Evolutionary conservation across 2,113 vertebrate species (phyloP), one percentile per base, ranked within the genome.

Genomic region (Strix aluco): DNA sequence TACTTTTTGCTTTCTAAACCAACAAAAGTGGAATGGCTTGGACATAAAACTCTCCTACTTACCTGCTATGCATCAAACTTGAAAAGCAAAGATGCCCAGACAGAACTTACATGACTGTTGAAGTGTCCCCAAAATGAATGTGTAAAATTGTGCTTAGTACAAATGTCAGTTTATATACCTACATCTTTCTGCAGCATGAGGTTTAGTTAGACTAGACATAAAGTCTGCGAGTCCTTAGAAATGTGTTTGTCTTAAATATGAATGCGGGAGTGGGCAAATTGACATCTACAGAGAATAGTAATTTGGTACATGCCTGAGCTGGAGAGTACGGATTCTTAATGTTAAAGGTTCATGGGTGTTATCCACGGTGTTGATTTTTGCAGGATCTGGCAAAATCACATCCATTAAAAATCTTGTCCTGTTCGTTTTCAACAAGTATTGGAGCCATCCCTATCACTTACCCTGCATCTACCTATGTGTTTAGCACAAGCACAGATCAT

Each of bases 371-470:
- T 20, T 82, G 27, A 46, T 82, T 71, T 82, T 80, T 88, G 13
- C 44, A 44, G 44, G n/a, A 81, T 47, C 26, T 91, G 59, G 20
- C 18, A 66, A 71, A 74, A 92, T 81, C 21, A 73, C 44, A 34
- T 88, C 59, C 3, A 13, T 78, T 89, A 89, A 66, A 65, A 66
- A 26, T 59, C n/a, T 46, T 34, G 8, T 49, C 15, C 32, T 63
- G 30, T 75, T 84, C 0, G 1, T 89, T 93, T 89, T 87, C 34
- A 59, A 10, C 16, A 81, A 15, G 16, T 51, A 15, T 49, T 1
- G 0, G 21, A 51, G 17, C 46, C 58, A 5, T n/a, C 21, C 5
- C 8, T 22, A 0, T 71, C 17, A 5, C 11, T 54, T 36, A 59
- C 49, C 11, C 11, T 71, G 15, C 59, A 26, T 63, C 11, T 78